Base-by-base conservation (phyloP, 2,888 invertebrate species). In the Meiosimyza decipiens region DNA sequence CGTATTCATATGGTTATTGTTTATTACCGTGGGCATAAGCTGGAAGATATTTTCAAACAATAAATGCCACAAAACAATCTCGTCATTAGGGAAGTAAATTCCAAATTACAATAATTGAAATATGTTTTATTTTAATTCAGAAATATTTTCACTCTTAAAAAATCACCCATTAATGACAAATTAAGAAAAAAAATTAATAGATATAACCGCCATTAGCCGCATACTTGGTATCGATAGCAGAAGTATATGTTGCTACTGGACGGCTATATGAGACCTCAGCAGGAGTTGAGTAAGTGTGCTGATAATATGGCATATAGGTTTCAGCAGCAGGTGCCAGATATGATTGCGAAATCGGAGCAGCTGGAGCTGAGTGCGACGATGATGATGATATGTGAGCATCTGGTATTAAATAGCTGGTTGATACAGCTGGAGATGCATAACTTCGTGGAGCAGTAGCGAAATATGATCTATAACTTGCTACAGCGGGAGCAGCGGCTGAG, bases 151-250 rank as follows among this genome's bases (percentile, higher is more conserved):
- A 22, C 22, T 22, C 22, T 22, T 22, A 22, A 22, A 22, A 22
- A 22, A 22, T 22, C 22, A 22, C 22, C 22, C 22, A n/a, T 22
- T 22, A 2, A 22, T 22, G 15, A 64, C 6, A 11, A 54, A 40
- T 40, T 6, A 15, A 22, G 11, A 7, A 40, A 40, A 11, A 33
- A 12, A 12, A 13, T 71, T 76, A 84, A 66, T 84, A 84, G 71
- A 83, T 51, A 69, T 84, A 84, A 40, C 84, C 84, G 33, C 84
- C 84, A 62, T 84, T 82, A 66, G 81, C 73, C 49, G 75, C 82
- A 68, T 84, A 84, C 64, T 82, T 79, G 40, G 84, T 84, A 59
- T 80, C 84, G 64, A 80, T 75, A 6, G 80, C 51, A 15, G 74
- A 70, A n/a, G 74, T 71, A n/a, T 74, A 71, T 66, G 28, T 18